Evolutionary conservation across 2,113 vertebrate genomes (phyloP).

Genomic region (Triplophysa dalaica): DNA sequence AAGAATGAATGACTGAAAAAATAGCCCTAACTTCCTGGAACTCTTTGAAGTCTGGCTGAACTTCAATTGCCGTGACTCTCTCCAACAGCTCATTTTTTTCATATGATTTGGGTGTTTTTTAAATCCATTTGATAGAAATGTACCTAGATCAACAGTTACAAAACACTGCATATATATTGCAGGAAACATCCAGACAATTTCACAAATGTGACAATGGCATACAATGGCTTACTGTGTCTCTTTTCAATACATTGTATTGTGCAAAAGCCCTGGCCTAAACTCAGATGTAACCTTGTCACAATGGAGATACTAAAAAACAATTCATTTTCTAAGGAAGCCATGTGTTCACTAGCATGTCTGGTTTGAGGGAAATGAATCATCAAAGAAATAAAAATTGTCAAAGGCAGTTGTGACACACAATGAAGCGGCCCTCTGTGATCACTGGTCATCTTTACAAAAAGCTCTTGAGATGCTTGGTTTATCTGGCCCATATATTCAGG

Average conservation of each 20-base stretch:
- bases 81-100: too few relatives aligned
- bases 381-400: neutral
- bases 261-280: neutral
- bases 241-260: neutral
- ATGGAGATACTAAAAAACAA: neutral
- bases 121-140: too few relatives aligned
- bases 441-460: conserved; percentile 21
- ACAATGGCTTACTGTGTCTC: neutral
- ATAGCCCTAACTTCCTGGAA: too few relatives aligned
- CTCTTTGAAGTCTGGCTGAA: too few relatives aligned
- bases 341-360: neutral
- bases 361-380: neutral
- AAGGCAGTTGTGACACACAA: conserved; percentile 16
- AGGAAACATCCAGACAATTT: too few relatives aligned
- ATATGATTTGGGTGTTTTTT: too few relatives aligned
- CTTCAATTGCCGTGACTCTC: too few relatives aligned
- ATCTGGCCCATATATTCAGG: neutral
- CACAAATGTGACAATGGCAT: neutral
- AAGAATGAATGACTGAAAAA: too few relatives aligned
- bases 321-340: neutral
- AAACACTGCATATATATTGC: too few relatives aligned
- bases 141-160: too few relatives aligned
- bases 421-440: neutral
- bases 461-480: neutral
- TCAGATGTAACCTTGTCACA: neutral